A percentile compares a stretch with the other conserved stretches of the same genome.
These are phyloP conservation scores for Allolobophora icterica DNA, from an alignment of 2,888 invertebrate species.

Conservation along the genomic window DNA sequence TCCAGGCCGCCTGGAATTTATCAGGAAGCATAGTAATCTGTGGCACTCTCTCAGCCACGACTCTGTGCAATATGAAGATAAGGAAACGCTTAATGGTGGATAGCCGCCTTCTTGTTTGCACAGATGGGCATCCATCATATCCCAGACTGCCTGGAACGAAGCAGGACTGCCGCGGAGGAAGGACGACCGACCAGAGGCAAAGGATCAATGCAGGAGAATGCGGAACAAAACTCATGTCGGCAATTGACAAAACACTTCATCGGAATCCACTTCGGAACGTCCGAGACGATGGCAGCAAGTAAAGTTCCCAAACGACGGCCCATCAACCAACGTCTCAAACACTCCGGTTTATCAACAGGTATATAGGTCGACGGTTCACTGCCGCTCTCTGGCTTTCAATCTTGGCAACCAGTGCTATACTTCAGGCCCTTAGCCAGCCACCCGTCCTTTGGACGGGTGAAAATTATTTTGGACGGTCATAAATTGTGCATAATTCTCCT, in stretches of 20 bases:
- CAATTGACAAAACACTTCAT: slow-evolving; percentile 4
- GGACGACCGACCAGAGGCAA: neutral
- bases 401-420: neutral
- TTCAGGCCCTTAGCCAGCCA: too few species aligned
- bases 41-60: neutral
- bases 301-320: neutral
- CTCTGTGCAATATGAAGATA: slow-evolving; percentile 5
- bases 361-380: too few species aligned
- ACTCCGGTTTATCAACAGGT: neutral
- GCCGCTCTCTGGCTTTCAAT: neutral
- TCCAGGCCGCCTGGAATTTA: slow-evolving; percentile 17
- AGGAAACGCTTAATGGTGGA: slow-evolving; percentile 17
- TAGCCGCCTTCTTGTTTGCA: neutral
- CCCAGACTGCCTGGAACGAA: neutral
- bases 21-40: slow-evolving; percentile 11
- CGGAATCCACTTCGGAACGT: neutral
- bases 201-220: neutral
- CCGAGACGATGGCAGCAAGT: neutral
- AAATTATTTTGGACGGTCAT: too few species aligned
- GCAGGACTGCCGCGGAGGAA: neutral
- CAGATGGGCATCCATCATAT: neutral
- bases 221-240: neutral
- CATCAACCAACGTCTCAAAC: neutral
- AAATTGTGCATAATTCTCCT: too few species aligned
- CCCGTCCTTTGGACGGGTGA: too few species aligned